phyloP scores from a whole-genome alignment of 2,888 invertebrate species.

The Xestia xanthographa region DNA sequence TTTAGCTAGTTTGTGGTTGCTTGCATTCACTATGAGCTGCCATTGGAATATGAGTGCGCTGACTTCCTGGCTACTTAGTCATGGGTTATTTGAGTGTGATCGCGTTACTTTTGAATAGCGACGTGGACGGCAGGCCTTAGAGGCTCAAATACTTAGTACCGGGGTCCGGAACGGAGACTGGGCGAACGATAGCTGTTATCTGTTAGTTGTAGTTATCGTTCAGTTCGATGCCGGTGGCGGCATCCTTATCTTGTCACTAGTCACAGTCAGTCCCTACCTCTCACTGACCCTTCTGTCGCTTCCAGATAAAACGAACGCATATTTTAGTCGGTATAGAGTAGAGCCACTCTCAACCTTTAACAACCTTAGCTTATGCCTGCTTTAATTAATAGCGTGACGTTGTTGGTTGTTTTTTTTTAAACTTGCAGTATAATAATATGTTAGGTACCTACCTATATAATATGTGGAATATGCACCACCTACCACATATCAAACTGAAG shows the following conservation, averaged over 20 bases:
- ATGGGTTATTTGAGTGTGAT: background rate
- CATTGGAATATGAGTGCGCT: background rate
- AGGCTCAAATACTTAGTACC: background rate
- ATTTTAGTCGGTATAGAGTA: background rate
- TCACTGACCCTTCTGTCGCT: conserved; percentile 8
- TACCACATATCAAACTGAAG: background rate
- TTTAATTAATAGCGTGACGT: conserved; percentile 5
- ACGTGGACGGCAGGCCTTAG: background rate
- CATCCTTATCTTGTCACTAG: conserved; percentile 22
- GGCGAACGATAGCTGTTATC: conserved; percentile 36
- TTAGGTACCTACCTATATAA: background rate
- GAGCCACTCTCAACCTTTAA: background rate
- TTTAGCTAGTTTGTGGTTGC: background rate
- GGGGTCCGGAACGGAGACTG: background rate
- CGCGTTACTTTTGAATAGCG: background rate
- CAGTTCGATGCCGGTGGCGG: conserved; percentile 18
- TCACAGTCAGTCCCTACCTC: background rate
- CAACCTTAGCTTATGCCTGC: background rate
- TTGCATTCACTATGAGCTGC: background rate
- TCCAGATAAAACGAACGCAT: background rate
- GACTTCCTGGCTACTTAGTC: background rate
- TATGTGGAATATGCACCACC: background rate
- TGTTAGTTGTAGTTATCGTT: conserved; percentile 8
- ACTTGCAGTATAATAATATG: conserved; percentile 7
- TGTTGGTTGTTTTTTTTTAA: conserved; percentile 12